Evolutionary conservation across 2,888 invertebrate genomes (phyloP).

Genomic region (Cephalotes varians): DNA sequence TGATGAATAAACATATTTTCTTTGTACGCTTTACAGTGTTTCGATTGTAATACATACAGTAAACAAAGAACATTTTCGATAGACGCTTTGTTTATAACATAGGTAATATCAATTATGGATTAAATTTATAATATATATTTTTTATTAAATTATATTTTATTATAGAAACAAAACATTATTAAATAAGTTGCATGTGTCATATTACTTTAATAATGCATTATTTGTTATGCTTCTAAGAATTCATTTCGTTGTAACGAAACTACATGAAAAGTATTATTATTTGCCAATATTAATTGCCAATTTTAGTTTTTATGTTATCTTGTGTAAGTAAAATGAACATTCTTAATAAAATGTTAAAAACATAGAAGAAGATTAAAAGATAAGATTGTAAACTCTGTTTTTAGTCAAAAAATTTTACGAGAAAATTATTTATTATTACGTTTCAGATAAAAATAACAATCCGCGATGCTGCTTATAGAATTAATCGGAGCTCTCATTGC

Average conservation of each 20-base stretch:
- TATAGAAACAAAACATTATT: too few relatives aligned
- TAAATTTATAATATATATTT: too few relatives aligned
- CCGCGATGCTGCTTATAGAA: constrained; percentile 30
- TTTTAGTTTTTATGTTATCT: too few relatives aligned
- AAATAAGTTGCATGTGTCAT: too few relatives aligned
- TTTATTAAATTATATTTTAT: too few relatives aligned
- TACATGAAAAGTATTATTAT: not conserved
- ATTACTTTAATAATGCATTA: not conserved
- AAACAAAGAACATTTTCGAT: too few relatives aligned
- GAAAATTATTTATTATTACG: not conserved
- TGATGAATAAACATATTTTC: too few relatives aligned
- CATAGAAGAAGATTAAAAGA: not conserved
- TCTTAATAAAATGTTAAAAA: not conserved
- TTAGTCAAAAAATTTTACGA: not conserved
- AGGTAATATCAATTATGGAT: too few relatives aligned
- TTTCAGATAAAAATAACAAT: not conserved
- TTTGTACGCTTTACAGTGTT: too few relatives aligned
- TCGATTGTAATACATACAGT: too few relatives aligned
- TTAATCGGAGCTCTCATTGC: constrained; percentile 40
- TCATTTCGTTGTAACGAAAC: not conserved
- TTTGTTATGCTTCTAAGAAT: not conserved
- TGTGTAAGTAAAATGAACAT: not conserved
- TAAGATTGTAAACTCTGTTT: not conserved
- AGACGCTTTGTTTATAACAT: too few relatives aligned
- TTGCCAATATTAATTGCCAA: too few relatives aligned